Evolutionary conservation across 2,888 invertebrate genomes (phyloP).

Genomic region (Elgonia sp.): DNA sequence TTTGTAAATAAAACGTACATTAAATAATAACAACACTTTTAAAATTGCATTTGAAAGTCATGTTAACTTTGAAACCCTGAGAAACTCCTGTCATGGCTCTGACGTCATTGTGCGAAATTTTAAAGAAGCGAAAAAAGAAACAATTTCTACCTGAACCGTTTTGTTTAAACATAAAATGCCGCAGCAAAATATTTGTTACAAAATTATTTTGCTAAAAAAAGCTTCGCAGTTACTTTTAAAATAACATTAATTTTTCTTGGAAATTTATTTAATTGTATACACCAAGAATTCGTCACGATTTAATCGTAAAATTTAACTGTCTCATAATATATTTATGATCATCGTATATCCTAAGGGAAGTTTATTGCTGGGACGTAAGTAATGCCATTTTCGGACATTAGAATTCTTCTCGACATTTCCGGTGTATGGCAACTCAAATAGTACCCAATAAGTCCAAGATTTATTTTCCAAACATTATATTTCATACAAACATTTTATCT

Average conservation of each 20-base stretch:
- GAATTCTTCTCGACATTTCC: conserved; percentile 36
- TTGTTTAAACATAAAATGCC: too few species aligned
- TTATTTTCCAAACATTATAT: conserved; percentile 8
- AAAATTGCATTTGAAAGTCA: too few species aligned
- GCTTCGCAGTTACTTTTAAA: not conserved
- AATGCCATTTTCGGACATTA: conserved; percentile 39
- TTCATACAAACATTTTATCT: not conserved
- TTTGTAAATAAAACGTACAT: too few species aligned
- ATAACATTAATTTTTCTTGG: not conserved
- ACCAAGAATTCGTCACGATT: conserved; percentile 11
- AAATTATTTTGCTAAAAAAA: not conserved
- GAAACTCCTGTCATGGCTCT: too few species aligned
- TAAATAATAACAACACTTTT: too few species aligned
- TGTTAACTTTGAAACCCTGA: too few species aligned
- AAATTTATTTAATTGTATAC: conserved; percentile 13
- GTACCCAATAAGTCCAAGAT: conserved; percentile 21
- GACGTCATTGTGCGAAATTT: too few species aligned
- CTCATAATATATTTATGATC: conserved; percentile 44
- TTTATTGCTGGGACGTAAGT: conserved; percentile 30
- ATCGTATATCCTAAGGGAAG: conserved; percentile 23
- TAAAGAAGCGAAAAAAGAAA: too few species aligned
- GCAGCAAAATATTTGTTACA: not conserved
- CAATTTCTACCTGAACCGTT: too few species aligned
- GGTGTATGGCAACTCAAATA: conserved; percentile 9
- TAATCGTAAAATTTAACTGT: conserved; percentile 37